A percentile compares a stretch with the other conserved stretches of the same genome.
phyloP scores from a whole-genome alignment of 1,140 invertebrate species.

The Achroia grisella region DNA sequence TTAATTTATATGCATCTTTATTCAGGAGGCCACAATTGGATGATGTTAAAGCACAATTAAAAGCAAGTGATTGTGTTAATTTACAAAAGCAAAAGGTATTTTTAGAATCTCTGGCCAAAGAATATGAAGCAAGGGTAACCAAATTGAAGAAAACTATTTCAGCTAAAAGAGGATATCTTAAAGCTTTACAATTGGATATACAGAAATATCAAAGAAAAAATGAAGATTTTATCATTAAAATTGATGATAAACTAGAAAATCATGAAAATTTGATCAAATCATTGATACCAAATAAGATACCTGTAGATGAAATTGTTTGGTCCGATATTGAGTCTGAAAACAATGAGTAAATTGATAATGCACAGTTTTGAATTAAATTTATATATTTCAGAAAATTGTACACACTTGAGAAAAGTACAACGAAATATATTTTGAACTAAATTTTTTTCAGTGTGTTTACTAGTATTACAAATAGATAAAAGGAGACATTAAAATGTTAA shows the following conservation, averaged over 20 bases:
- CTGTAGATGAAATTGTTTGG: slow-evolving; percentile 38
- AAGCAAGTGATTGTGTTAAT: slow-evolving; percentile 51
- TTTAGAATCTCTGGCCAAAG: slow-evolving; percentile 48
- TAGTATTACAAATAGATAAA: slow-evolving; percentile 54
- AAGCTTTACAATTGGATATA: slow-evolving; percentile 58
- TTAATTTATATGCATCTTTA: slow-evolving; percentile 10
- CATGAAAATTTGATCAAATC: slow-evolving; percentile 31
- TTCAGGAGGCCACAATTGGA: slow-evolving; percentile 60
- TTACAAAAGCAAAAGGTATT: slow-evolving; percentile 53
- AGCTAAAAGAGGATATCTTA: slow-evolving; percentile 57
- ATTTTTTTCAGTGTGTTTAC: slow-evolving; percentile 38
- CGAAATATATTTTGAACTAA: slow-evolving; percentile 59
- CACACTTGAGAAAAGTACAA: slow-evolving; percentile 68
- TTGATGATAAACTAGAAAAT: slow-evolving; percentile 42
- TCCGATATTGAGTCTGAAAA: slow-evolving; percentile 29
- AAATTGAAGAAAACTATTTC: slow-evolving; percentile 50
- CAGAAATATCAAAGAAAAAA: slow-evolving; percentile 61
- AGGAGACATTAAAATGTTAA: slow-evolving; percentile 51
- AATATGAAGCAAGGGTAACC: slow-evolving; percentile 60
- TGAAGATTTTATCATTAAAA: slow-evolving; percentile 44
- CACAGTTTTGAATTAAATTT: slow-evolving; percentile 59
- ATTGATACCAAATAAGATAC: slow-evolving; percentile 22
- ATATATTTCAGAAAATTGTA: slow-evolving; percentile 71
- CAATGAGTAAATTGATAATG: slow-evolving; percentile 24
- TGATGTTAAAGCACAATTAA: slow-evolving; percentile 54